Evolutionary conservation across 2,888 invertebrate species (phyloP).

Genomic region (Lordiphosa andalusiaca): DNA sequence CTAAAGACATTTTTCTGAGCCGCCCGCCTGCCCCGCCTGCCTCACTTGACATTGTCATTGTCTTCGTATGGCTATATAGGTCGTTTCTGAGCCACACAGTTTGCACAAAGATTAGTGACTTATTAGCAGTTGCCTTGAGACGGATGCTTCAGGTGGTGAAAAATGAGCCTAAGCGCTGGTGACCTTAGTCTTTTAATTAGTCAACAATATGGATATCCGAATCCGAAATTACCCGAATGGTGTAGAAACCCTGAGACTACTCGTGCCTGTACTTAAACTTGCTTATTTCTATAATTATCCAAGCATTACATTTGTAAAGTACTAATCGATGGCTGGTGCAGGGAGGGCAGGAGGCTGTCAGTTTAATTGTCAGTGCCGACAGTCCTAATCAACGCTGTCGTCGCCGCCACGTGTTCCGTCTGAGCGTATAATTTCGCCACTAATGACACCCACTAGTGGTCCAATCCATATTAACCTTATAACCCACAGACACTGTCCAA

Average conservation of each 20-base stretch:
- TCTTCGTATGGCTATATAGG: conserved; percentile 28
- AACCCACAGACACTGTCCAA: background rate
- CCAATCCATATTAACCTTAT: too few species aligned
- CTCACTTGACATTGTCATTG: conserved; percentile 50
- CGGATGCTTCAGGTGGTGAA: conserved; percentile 31
- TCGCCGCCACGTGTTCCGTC: background rate
- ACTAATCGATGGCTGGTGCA: conserved; percentile 4
- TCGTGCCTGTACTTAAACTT: background rate
- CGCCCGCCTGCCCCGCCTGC: conserved; percentile 1
- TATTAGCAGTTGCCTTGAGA: conserved; percentile 55
- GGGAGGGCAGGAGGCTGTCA: background rate
- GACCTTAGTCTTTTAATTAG: conserved; percentile 37
- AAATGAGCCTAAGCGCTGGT: conserved; percentile 30
- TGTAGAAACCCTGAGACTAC: conserved; percentile 8
- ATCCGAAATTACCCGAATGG: conserved; percentile 20
- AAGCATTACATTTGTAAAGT: background rate
- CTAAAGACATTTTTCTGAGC: conserved; percentile 22
- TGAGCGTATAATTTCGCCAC: background rate
- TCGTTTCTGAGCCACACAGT: conserved; percentile 34
- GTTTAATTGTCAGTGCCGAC: conserved; percentile 1
- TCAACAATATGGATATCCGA: conserved; percentile 12
- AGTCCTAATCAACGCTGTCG: conserved; percentile 6
- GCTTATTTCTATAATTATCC: conserved; percentile 5
- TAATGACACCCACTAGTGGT: background rate
- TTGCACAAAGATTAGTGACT: conserved; percentile 59